phyloP scores from a whole-genome alignment of 2,797 vertebrate genomes.

The Zenarchopterus dispar region DNA sequence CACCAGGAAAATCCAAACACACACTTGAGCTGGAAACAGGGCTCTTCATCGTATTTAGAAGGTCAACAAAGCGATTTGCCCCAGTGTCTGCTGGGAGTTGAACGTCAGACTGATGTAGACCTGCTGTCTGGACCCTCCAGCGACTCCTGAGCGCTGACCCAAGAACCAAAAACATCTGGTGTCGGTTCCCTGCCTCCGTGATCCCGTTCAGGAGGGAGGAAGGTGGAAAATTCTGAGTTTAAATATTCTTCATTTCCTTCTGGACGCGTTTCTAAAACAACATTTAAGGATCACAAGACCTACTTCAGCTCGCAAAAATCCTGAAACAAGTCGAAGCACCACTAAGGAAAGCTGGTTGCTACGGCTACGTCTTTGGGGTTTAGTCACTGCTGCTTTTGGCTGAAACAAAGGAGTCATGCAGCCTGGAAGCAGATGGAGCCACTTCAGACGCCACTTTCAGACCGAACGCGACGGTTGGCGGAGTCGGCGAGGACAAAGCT shows the following conservation, averaged over 20 bases:
- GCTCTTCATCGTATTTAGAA: too few relatives aligned
- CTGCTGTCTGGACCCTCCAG: constrained; percentile 26
- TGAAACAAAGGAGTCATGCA: constrained; percentile 84
- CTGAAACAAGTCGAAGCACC: constrained; percentile 28
- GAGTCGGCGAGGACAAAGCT: too few relatives aligned
- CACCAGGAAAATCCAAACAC: too few relatives aligned
- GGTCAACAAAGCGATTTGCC: neutral
- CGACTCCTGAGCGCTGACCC: constrained; percentile 40
- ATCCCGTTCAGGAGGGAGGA: constrained; percentile 34
- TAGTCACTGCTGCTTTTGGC: constrained; percentile 52
- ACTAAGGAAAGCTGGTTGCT: constrained; percentile 40
- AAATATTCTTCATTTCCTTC: constrained; percentile 38
- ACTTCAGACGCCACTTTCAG: constrained; percentile 48
- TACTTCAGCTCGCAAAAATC: constrained; percentile 13
- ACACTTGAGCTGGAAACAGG: too few relatives aligned
- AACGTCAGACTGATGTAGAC: constrained; percentile 4
- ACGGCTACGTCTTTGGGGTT: constrained; percentile 14
- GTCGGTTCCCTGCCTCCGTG: constrained; percentile 47
- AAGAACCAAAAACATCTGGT: constrained; percentile 58
- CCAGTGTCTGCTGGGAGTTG: constrained; percentile 26
- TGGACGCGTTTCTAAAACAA: constrained; percentile 9
- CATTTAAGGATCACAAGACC: constrained; percentile 33
- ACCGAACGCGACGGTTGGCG: too few relatives aligned
- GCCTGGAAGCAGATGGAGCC: constrained; percentile 85
- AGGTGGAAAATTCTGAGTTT: constrained; percentile 37